Base-by-base conservation (phyloP, 2,113 vertebrate species). In the Heloderma charlesbogerti region DNA sequence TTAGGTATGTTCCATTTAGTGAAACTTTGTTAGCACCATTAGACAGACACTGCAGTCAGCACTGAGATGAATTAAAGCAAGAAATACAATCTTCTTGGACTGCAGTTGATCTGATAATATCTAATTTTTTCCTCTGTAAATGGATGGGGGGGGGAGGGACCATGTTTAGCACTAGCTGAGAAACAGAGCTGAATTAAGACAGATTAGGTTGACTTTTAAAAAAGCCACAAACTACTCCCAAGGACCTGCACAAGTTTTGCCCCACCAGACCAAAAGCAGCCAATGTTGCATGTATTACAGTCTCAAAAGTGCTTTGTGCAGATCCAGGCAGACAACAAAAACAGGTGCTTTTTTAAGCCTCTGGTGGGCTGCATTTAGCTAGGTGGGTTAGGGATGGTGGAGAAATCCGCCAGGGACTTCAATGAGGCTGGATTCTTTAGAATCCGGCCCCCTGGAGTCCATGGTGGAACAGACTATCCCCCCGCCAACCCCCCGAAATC, bases 21-120 rank as follows among this genome's bases (percentile, higher is more conserved):
- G 37, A 51, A 91, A 86, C n/a, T 91, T 94, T 82, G 1, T 0
- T 75, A 60, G 57, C 86, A 54, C 83, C 72, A 71, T 91, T 60
- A 81, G 0, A 40, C 69, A 13, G 29, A 89, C 88, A 90, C 25
- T 31, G 34, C 25, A 63, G 82, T 9, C 10, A 31, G 20, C 54
- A 20, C 48, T 87, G 88, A 91, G 13, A 57, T 40, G 27, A 93
- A n/a, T 60, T 85, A 88, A 91, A 90, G 22, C 48, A 85, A 93
- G 57, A 87, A 54, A n/a, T 12, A 88, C 88, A 29, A 9, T 66
- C 40, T 72, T 20, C 87, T 88, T 87, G 86, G 74, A 79, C 89
- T 79, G 80, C 10, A 89, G 34, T 20, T 87, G 16, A 6, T 71
- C 54, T 78, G 66, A 80, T 66, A 89, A 85, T 86, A 87, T 8